Conservation (phyloP, 92 coral and sea anemone genomes). For the Ricordea florida region DNA sequence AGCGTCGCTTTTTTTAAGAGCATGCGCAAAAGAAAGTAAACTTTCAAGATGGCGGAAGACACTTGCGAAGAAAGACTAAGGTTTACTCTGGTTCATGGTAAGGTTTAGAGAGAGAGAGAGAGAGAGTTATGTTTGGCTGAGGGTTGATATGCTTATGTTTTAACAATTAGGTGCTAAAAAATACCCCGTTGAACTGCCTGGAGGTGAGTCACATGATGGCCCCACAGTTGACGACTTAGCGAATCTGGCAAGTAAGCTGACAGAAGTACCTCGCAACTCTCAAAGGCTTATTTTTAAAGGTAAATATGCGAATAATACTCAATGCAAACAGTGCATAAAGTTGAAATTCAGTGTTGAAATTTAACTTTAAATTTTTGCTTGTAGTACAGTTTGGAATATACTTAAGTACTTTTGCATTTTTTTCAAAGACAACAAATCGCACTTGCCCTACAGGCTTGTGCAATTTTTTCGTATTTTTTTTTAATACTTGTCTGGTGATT, state of each 20-base stretch:
- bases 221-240: conserved; percentile 68
- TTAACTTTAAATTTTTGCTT: no score
- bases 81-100: conserved; percentile 71
- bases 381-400: no score
- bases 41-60: conserved; percentile 47
- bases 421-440: no score
- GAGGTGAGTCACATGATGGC: background rate
- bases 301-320: background rate
- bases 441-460: no score
- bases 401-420: no score
- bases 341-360: no score
- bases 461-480: no score
- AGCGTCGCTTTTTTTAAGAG: background rate
- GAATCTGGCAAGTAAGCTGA: conserved; percentile 59
- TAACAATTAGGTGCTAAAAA: conserved; percentile 56
- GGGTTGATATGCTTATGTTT: no score
- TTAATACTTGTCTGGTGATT: no score
- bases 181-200: conserved; percentile 37
- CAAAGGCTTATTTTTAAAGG: conserved; percentile 94
- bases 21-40: background rate
- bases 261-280: conserved; percentile 77
- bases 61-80: conserved; percentile 39
- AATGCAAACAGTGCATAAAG: background rate
- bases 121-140: no score
- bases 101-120: no score